These are phyloP conservation scores for Xerus inauris DNA, from an alignment of 2,113 vertebrate species.

Conservation along the genomic window DNA sequence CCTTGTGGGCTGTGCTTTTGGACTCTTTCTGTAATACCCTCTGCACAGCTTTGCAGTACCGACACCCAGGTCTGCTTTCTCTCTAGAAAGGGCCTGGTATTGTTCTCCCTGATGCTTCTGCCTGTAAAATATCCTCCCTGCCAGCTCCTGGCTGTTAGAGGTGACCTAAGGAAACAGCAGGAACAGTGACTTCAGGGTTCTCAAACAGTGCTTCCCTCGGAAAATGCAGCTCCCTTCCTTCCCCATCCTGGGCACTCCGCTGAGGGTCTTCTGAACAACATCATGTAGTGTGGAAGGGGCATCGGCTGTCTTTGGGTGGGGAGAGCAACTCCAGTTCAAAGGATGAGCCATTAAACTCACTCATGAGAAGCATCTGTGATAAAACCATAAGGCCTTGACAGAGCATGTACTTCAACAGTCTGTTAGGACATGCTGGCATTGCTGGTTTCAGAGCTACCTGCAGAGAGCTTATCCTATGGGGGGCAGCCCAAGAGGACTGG, in stretches of 20 bases:
- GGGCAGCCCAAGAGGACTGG: neutral
- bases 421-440: neutral
- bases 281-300: neutral
- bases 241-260: too few species aligned
- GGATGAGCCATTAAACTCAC: neutral
- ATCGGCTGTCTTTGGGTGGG: neutral
- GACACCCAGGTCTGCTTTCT: neutral
- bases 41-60: neutral
- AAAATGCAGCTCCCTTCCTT: neutral
- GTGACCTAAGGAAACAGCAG: neutral
- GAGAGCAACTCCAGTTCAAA: neutral
- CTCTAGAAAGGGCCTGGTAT: neutral
- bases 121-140: neutral
- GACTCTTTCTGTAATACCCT: neutral
- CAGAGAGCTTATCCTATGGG: neutral
- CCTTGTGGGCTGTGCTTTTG: neutral
- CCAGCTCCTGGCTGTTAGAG: neutral
- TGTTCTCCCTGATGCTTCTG: neutral
- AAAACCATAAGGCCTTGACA: neutral
- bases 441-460: neutral
- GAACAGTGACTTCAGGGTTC: neutral
- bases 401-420: neutral
- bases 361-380: neutral
- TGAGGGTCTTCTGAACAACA: neutral
- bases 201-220: slow-evolving; percentile 3